Base-by-base conservation (phyloP, 35 echinoderm and acorn worm species). In the Strongylocentrotus purpuratus region DNA sequence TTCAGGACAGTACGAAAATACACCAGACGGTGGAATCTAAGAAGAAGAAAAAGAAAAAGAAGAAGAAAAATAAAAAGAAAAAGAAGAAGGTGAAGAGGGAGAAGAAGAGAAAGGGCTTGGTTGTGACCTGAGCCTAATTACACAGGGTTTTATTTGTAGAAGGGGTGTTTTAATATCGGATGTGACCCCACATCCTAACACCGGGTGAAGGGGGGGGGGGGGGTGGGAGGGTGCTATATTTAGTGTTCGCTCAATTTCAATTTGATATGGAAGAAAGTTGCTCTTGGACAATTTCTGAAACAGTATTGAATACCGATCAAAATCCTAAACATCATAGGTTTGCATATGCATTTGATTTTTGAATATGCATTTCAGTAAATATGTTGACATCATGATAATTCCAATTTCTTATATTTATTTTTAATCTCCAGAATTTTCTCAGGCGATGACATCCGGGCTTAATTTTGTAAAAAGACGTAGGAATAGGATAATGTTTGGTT, bases 61-160 rank as follows among this genome's bases (percentile, higher is more conserved):
- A 92, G 35, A 92, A 92, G 7, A 46, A 92, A 10, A 92, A 92
- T 4, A 47, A 92, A 11, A 92, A 92, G 4, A 92, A 92, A 11
- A 92, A 5, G 14, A 92, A 9, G 33, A 92, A 9, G 33, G 32
- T 22, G 14, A 92, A 47, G 33, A 46, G 46, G 33, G n/a, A 92
- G 33, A 92, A 92, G 33, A 92, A 92, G 8, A 46, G n/a, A 20
- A 46, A 47, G n/a, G 31, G 15, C 28, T 32, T 41, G 35, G 47
- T 9, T 13, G 14, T 41, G 41, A 92, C 25, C 33, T 9, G 28
- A 46, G 25, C 25, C 22, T 9, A 1, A 41, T 46, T 4, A 28
- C 11, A 10, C 14, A 46, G 41, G 32, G 45, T 5, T 17, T 35
- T 32, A 11, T 32, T 32, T 41, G 25, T n/a, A 46, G 25, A 94